phyloP scores from a whole-genome alignment of 2,797 vertebrate genomes.

The Parambassis ranga region DNA sequence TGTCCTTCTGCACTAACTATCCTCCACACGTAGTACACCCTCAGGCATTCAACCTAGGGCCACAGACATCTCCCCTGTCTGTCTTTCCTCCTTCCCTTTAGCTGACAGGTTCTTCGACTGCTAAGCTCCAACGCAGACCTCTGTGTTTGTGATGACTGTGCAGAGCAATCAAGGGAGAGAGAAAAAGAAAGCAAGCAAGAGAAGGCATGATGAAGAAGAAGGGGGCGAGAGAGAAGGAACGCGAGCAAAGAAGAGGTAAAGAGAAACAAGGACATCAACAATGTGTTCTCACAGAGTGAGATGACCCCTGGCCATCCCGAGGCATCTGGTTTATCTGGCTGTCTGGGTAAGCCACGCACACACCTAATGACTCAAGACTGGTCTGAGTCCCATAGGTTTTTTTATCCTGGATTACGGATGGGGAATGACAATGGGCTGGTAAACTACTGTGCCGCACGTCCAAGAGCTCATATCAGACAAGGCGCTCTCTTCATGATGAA shows the following conservation, averaged over 20 bases:
- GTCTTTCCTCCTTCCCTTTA: conserved; percentile 64
- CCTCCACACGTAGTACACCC: conserved; percentile 77
- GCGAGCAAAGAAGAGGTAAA: conserved; percentile 34
- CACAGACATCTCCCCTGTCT: conserved; percentile 74
- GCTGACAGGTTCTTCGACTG: conserved; percentile 75
- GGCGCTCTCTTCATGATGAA: conserved; percentile 44
- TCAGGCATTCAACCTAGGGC: conserved; percentile 80
- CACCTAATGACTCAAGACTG: conserved; percentile 78
- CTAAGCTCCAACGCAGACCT: conserved; percentile 70
- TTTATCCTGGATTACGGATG: conserved; percentile 73
- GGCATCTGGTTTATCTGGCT: conserved; percentile 82
- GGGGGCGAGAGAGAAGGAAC: conserved; percentile 30
- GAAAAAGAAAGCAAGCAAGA: conserved; percentile 10
- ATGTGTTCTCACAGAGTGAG: conserved; percentile 75
- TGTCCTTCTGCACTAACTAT: conserved; percentile 71
- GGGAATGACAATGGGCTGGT: conserved; percentile 77
- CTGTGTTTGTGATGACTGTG: conserved; percentile 71
- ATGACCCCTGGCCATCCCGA: conserved; percentile 84
- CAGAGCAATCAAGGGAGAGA: conserved; percentile 66
- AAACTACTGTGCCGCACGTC: conserved; percentile 58
- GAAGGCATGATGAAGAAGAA: conserved; percentile 34
- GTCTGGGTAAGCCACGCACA: conserved; percentile 78
- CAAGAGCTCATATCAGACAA: conserved; percentile 57
- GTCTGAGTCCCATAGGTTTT: conserved; percentile 72
- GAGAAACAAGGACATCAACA: conserved; percentile 79